Percentiles rank a stretch among this genome's conserved stretches.
These are phyloP conservation scores for Megatriorchis doriae DNA, from an alignment of 2,113 vertebrate species.

Conservation along the genomic window DNA sequence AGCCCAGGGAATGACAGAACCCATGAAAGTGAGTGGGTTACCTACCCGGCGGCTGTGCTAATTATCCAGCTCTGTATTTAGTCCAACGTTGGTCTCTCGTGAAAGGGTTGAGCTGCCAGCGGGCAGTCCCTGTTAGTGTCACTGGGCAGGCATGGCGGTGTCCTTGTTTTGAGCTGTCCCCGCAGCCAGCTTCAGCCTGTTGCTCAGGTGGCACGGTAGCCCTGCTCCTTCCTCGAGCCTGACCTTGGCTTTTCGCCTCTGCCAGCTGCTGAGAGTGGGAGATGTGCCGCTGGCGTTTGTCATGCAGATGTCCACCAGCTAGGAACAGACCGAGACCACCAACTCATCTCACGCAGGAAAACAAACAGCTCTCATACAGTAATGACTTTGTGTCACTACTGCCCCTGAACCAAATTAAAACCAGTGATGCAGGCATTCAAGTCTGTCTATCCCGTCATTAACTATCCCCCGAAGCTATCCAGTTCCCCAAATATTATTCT, in stretches of 20 bases:
- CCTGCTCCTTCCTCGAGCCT: background rate
- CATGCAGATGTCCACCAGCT: background rate
- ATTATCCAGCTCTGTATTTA: background rate
- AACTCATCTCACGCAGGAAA: background rate
- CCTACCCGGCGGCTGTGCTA: background rate
- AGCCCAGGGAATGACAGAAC: background rate
- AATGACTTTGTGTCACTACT: slow-evolving; percentile 28
- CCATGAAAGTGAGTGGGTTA: background rate
- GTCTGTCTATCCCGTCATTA: slow-evolving; percentile 19
- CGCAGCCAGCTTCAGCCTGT: background rate
- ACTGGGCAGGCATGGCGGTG: background rate
- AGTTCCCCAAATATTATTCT: slow-evolving; percentile 12
- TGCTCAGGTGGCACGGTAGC: background rate
- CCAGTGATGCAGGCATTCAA: slow-evolving; percentile 32
- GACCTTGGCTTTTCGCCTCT: background rate
- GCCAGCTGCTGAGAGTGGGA: background rate
- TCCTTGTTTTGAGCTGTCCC: background rate
- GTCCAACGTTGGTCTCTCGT: background rate
- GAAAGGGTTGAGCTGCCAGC: background rate
- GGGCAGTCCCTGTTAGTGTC: background rate
- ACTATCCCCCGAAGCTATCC: slow-evolving; percentile 20
- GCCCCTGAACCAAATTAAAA: slow-evolving; percentile 57
- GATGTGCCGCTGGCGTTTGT: background rate
- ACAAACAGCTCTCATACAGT: background rate
- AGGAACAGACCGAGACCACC: background rate